Evolutionary conservation across 2,888 invertebrate species (phyloP).

Genomic region (Microplitis manilae): DNA sequence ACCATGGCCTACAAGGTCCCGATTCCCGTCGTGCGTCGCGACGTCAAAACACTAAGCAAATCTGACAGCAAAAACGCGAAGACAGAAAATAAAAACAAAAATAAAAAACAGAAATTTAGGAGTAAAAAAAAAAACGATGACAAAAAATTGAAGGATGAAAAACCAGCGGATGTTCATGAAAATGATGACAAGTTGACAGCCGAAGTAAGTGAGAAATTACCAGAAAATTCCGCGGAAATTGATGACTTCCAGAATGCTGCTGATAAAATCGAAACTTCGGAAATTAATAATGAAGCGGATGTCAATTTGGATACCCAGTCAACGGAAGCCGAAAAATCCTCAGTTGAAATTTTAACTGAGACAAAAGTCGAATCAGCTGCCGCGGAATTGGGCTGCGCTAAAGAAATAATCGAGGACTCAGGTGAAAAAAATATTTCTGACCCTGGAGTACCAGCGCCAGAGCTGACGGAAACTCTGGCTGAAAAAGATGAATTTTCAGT

Average conservation of each 20-base stretch:
- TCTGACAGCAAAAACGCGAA: conserved; percentile 36
- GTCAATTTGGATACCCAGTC: conserved; percentile 18
- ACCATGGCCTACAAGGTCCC: conserved; percentile 70
- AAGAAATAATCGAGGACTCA: no score
- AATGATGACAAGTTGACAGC: not conserved
- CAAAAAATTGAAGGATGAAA: conserved; percentile 31
- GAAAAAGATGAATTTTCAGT: not conserved
- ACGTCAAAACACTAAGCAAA: conserved; percentile 38
- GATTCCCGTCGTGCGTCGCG: conserved; percentile 67
- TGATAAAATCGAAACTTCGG: conserved; percentile 58
- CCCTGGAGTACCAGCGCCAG: conserved; percentile 17
- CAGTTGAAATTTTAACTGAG: not conserved
- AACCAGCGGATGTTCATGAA: not conserved
- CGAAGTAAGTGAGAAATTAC: conserved; percentile 32
- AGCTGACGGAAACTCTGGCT: no score
- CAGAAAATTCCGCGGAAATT: no score
- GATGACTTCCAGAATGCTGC: conserved; percentile 62
- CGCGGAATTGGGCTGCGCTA: not conserved
- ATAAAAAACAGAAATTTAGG: conserved; percentile 42
- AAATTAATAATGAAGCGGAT: conserved; percentile 24
- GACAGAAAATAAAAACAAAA: conserved; percentile 26
- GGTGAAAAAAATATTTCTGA: conserved; percentile 50
- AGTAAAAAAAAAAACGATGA: conserved; percentile 34
- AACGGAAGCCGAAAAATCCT: conserved; percentile 15
- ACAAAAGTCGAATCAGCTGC: not conserved